Percentiles rank a stretch among this genome's conserved stretches.
These are phyloP conservation scores for Hoplodrina ambigua DNA, from an alignment of 2,888 invertebrate species.

Conservation along the genomic window DNA sequence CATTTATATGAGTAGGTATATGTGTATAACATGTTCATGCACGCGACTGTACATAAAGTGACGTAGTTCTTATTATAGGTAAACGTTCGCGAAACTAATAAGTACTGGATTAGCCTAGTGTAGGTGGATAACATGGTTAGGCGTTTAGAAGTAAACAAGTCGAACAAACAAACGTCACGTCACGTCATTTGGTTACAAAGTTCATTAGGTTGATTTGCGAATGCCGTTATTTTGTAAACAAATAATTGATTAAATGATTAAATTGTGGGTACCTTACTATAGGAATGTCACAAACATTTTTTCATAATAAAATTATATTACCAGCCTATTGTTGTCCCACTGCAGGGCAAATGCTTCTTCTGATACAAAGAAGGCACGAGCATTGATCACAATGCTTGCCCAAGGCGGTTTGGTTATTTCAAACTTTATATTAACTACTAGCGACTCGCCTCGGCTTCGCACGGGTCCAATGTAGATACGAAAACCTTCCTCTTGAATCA, in stretches of 20 bases:
- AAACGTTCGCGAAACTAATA: constrained; percentile 27
- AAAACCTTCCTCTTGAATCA: no score
- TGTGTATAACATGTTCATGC: no score
- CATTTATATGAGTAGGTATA: no score
- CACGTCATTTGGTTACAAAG: constrained; percentile 50
- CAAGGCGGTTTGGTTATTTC: no score
- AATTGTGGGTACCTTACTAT: constrained; percentile 1
- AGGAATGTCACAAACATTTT: neutral
- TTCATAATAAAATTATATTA: neutral
- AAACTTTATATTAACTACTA: no score
- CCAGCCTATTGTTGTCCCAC: no score
- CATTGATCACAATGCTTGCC: no score
- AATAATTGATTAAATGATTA: constrained; percentile 26
- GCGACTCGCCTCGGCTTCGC: no score
- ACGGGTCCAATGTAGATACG: no score
- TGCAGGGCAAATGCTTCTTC: no score
- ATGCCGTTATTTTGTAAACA: constrained; percentile 46
- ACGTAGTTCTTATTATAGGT: constrained; percentile 27
- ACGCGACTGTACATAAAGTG: constrained; percentile 11
- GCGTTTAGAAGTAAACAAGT: constrained; percentile 47
- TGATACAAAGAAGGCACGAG: no score
- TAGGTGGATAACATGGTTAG: constrained; percentile 24
- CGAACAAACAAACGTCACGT: constrained; percentile 44
- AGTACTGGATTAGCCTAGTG: constrained; percentile 33
- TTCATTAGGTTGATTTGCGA: constrained; percentile 42